A percentile compares a stretch with the other conserved stretches of the same genome.
phyloP scores from a whole-genome alignment of 2,113 vertebrate species.

The Xiphophorus hellerii region DNA sequence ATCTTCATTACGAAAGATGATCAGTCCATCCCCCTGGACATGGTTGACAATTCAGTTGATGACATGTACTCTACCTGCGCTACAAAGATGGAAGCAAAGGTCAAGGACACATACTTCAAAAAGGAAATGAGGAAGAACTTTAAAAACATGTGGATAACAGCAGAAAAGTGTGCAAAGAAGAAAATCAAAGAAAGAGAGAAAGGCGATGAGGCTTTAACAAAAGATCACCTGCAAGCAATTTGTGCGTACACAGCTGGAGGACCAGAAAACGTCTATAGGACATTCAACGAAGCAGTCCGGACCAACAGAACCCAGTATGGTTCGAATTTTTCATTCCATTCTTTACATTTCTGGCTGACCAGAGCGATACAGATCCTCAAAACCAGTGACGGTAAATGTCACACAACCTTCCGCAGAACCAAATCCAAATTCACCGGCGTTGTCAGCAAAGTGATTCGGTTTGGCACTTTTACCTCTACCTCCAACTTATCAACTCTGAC shows the following conservation, averaged over 20 bases:
- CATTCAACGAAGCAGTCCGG: slow-evolving; percentile 1
- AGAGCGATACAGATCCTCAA: slow-evolving; percentile 27
- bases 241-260: slow-evolving; percentile 23
- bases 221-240: slow-evolving; percentile 24
- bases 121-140: not conserved
- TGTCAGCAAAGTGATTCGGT: slow-evolving; percentile 8
- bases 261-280: not conserved
- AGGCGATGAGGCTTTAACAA: slow-evolving; percentile 1
- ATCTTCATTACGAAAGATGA: not conserved
- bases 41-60: slow-evolving; percentile 23
- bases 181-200: rapidly evolving
- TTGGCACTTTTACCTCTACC: slow-evolving; percentile 34
- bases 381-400: not conserved
- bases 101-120: not conserved
- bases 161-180: rapidly evolving
- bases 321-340: slow-evolving; percentile 12
- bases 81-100: not conserved
- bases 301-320: not conserved
- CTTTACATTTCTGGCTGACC: slow-evolving; percentile 43
- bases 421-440: rapidly evolving
- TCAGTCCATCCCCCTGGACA: not conserved
- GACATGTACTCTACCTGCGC: slow-evolving; percentile 39
- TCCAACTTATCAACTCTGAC: rapidly evolving
- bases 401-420: slow-evolving; percentile 18
- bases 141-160: rapidly evolving